Percentiles rank a stretch among this genome's conserved stretches.
phyloP scores from a whole-genome alignment of 2,113 vertebrate genomes.

The Lagopus muta region DNA sequence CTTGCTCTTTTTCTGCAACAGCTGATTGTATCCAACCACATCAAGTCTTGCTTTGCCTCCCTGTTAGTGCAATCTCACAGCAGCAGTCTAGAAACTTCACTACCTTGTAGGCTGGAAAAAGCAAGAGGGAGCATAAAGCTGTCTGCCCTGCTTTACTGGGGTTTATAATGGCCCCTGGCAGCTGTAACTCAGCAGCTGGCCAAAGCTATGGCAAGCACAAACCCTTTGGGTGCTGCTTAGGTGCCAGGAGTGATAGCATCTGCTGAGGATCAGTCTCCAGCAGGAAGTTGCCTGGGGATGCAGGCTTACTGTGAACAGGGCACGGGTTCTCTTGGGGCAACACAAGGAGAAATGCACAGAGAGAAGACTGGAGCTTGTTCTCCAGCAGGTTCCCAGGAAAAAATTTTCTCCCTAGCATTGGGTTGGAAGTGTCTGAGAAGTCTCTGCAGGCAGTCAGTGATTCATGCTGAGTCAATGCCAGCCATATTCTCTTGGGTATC shows the following conservation, averaged over 20 bases:
- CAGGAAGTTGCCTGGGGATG: fast-evolving
- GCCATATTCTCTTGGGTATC: not conserved
- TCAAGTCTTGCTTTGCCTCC: not conserved
- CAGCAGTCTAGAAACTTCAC: not conserved
- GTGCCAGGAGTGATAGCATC: not conserved
- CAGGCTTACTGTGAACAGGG: not conserved
- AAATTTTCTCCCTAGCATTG: not conserved
- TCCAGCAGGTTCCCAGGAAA: not conserved
- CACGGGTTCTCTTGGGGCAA: not conserved
- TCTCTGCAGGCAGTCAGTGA: not conserved
- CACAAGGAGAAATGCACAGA: not conserved
- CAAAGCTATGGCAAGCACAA: not conserved
- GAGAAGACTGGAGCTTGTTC: not conserved
- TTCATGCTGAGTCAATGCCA: not conserved
- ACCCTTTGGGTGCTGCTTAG: not conserved
- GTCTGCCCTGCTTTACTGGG: not conserved
- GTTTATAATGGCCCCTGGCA: not conserved
- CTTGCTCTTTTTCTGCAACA: not conserved
- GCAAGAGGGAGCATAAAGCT: not conserved
- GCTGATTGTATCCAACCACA: fast-evolving
- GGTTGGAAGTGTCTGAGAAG: not conserved
- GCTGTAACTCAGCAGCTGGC: not conserved
- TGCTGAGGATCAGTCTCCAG: not conserved
- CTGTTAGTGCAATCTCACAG: not conserved
- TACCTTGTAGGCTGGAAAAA: not conserved